These are phyloP conservation scores for Menidia menidia DNA, from an alignment of 2,797 vertebrate genomes.

Conservation along the genomic window DNA sequence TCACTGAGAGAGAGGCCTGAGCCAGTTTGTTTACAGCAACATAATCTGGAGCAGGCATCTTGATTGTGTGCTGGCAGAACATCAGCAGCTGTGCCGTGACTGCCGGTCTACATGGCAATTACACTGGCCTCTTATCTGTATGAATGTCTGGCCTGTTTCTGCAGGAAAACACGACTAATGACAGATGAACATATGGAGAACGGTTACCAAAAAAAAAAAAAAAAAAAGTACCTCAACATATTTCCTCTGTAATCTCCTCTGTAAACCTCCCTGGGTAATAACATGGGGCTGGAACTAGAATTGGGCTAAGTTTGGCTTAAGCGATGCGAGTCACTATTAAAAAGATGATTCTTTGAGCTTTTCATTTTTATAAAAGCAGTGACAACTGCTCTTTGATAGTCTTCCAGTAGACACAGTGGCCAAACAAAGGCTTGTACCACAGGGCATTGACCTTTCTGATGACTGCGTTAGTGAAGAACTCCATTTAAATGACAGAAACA, in stretches of 20 bases:
- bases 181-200: slow-evolving; percentile 52
- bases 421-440: neutral
- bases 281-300: slow-evolving; percentile 7
- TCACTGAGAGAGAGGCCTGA: slow-evolving; percentile 37
- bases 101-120: slow-evolving; percentile 50
- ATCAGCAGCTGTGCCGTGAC: slow-evolving; percentile 67
- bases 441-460: neutral
- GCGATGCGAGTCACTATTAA: slow-evolving; percentile 18
- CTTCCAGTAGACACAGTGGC: neutral
- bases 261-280: neutral
- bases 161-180: slow-evolving; percentile 38
- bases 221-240: slow-evolving; percentile 22
- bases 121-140: slow-evolving; percentile 65
- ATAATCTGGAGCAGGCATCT: slow-evolving; percentile 78
- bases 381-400: slow-evolving; percentile 3
- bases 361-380: slow-evolving; percentile 10
- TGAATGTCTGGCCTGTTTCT: slow-evolving; percentile 57
- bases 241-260: slow-evolving; percentile 26
- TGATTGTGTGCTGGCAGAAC: slow-evolving; percentile 76
- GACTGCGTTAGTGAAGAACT: neutral
- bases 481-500: neutral
- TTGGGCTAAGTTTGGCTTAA: slow-evolving; percentile 9
- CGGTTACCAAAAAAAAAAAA: slow-evolving; percentile 18
- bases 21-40: slow-evolving; percentile 74
- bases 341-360: slow-evolving; percentile 13